Conservation (phyloP, 1,140 invertebrate species). For the Plectrocnemia conspersa region DNA sequence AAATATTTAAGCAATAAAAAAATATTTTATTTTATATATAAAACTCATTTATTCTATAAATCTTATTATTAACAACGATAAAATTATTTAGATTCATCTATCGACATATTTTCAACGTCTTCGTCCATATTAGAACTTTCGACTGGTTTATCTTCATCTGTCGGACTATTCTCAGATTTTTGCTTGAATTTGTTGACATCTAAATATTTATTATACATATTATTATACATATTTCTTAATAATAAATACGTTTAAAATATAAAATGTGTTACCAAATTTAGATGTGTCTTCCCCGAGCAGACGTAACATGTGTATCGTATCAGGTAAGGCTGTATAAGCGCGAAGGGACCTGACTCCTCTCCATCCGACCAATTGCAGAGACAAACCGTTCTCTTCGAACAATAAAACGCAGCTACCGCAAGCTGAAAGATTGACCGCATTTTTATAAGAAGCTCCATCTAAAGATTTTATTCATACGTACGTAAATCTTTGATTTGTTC, state of each 20-base stretch:
- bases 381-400: slow-evolving; percentile 59
- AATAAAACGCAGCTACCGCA: slow-evolving; percentile 73
- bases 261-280: slow-evolving; percentile 60
- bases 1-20: no score
- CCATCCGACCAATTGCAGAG: slow-evolving; percentile 81
- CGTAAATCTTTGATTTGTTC: slow-evolving; percentile 61
- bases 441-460: background rate
- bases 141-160: slow-evolving; percentile 6
- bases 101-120: background rate
- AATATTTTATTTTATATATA: no score
- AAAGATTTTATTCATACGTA: slow-evolving; percentile 42
- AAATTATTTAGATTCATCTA: no score
- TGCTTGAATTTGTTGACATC: slow-evolving; percentile 51
- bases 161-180: slow-evolving; percentile 21
- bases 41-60: no score
- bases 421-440: slow-evolving; percentile 44
- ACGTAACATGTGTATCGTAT: slow-evolving; percentile 79
- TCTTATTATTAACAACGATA: no score
- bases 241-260: slow-evolving; percentile 10
- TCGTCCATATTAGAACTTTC: slow-evolving; percentile 2
- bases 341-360: slow-evolving; percentile 79
- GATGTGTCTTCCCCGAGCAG: slow-evolving; percentile 77
- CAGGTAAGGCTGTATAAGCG: slow-evolving; percentile 77
- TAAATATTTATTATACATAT: slow-evolving; percentile 33
- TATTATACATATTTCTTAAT: background rate